phyloP scores from a whole-genome alignment of 1,140 invertebrate species.

The Drosophila watanabei region DNA sequence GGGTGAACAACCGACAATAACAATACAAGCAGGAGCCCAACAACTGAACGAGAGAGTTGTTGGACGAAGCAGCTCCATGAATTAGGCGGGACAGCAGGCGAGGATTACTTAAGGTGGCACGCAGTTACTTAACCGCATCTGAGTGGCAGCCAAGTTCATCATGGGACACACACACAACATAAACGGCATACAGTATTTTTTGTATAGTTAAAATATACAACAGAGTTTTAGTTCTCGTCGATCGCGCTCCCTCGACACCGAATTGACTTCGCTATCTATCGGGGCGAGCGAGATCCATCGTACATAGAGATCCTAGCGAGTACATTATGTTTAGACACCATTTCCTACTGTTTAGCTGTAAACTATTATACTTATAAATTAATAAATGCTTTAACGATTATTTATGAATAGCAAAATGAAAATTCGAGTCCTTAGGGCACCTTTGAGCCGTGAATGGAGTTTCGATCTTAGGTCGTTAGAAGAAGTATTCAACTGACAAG shows the following conservation, averaged over 20 bases:
- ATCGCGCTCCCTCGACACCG: conserved; percentile 39
- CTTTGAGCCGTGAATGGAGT: neutral
- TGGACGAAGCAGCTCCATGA: conserved; percentile 73
- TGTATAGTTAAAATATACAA: conserved; percentile 83
- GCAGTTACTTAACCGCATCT: conserved; percentile 75
- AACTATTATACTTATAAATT: conserved; percentile 77
- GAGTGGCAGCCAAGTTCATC: conserved; percentile 55
- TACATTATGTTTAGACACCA: conserved; percentile 80
- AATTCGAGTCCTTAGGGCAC: neutral
- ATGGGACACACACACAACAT: conserved; percentile 22
- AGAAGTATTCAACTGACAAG: neutral
- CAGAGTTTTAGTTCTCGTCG: conserved; percentile 65
- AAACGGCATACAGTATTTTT: conserved; percentile 80
- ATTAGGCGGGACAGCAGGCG: conserved; percentile 18
- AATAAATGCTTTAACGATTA: conserved; percentile 81
- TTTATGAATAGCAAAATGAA: conserved; percentile 14
- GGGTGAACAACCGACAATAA: conserved; percentile 78
- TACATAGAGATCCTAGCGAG: conserved; percentile 63
- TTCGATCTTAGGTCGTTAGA: neutral
- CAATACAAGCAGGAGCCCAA: conserved; percentile 84
- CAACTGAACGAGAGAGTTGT: conserved; percentile 74
- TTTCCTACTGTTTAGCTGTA: conserved; percentile 83
- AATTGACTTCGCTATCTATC: conserved; percentile 63
- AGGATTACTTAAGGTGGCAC: conserved; percentile 70
- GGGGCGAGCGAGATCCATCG: conserved; percentile 38